Base-by-base conservation (phyloP, 2,888 invertebrate species). In the Tortrix viridana region DNA sequence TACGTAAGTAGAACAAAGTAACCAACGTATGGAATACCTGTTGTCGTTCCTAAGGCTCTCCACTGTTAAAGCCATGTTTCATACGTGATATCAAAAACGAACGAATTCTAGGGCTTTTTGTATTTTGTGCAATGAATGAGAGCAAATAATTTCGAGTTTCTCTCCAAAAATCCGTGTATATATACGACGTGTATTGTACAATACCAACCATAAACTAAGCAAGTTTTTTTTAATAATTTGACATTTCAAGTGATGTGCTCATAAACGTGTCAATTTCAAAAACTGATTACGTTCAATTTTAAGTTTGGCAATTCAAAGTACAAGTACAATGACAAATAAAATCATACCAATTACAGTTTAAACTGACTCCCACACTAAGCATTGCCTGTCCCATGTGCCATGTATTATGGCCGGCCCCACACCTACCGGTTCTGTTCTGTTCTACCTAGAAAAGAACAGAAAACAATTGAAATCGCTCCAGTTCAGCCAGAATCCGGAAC, bases 31-130 rank as follows among this genome's bases (percentile, higher is more conserved):
- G 53, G 22, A 53, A 26, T 85, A 91, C 92, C 92, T 90, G 73
- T 91, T 88, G 71, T 88, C 84, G 73, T 92, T 90, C 60, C 86
- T 81, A 69, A 92, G 80, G 77, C 86, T 89, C 65, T 91, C 89
- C 74, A 85, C 86, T 70, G 91, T 86, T 71, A 91, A 66, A 74
- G 88, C 83, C 92, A 92, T 92, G 67, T 70, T 73, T 63, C 67
- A 46, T 60, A 60, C 61, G 48, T 56, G 66, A 69, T 67, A 70
- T 57, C 53, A 62, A 38, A 46, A 60, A 69, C 46, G 59, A 47
- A 52, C 32, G 58, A 52, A 57, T 53, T 53, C 57, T 58, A 32
- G 41, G 41, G 41, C 47, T 58, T 63, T 46, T 46, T 57, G 41
- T 58, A 57, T 41, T 63, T 52, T 47, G 47, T 43, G 32, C 32